phyloP scores from a whole-genome alignment of 2,113 vertebrate genomes.

The Electrona antarctica region DNA sequence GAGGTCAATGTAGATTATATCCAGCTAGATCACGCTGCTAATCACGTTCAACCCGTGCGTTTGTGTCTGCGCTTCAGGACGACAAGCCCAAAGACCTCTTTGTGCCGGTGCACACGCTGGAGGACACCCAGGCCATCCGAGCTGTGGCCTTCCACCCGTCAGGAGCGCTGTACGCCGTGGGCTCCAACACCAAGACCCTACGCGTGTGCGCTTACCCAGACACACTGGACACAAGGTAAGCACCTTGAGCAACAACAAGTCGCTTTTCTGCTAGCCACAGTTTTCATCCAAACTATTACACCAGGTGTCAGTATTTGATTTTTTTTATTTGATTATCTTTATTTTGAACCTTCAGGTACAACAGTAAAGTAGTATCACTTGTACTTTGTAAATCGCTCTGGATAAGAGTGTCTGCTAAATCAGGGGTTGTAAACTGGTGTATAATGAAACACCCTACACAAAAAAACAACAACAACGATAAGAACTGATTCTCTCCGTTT shows the following conservation, averaged over 20 bases:
- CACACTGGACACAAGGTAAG: conserved; percentile 86
- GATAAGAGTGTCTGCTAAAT: too few relatives aligned
- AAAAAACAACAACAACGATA: too few relatives aligned
- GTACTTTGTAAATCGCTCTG: too few relatives aligned
- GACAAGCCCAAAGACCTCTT: conserved; percentile 89
- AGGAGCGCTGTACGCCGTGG: conserved; percentile 91
- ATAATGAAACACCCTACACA: too few relatives aligned
- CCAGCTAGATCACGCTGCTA: conserved; percentile 12
- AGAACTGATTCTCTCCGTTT: neutral
- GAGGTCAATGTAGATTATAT: neutral
- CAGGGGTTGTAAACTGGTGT: too few relatives aligned
- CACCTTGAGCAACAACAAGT: too few relatives aligned
- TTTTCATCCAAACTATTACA: too few relatives aligned
- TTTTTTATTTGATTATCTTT: too few relatives aligned
- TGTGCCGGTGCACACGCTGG: conserved; percentile 88
- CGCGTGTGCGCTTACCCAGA: conserved; percentile 97
- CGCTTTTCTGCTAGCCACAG: too few relatives aligned
- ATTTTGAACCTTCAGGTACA: too few relatives aligned
- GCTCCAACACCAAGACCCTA: conserved; percentile 97
- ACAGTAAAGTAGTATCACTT: too few relatives aligned
- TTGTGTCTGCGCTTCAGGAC: conserved; percentile 65
- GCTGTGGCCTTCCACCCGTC: conserved; percentile 97
- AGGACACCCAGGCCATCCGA: conserved; percentile 95
- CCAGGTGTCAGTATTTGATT: too few relatives aligned
- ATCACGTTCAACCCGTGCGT: neutral